Base-by-base conservation (phyloP, 2,888 invertebrate genomes). In the Danaus chrysippus region DNA sequence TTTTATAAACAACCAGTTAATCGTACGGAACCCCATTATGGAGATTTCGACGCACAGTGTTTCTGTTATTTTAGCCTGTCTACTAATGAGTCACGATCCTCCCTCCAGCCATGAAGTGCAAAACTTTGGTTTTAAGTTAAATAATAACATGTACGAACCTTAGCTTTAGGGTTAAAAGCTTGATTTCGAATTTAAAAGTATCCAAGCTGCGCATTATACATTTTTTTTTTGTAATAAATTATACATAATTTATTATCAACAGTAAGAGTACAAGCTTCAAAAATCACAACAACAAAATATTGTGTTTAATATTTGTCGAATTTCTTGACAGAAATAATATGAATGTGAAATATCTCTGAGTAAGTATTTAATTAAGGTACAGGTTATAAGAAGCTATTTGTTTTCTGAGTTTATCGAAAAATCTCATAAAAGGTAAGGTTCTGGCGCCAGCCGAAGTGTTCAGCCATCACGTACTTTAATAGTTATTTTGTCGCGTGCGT, bases 371-470 rank as follows among this genome's bases (percentile, higher is more conserved):
- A 34, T 34, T 34, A 34, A 34, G 23, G 23, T 34, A 34, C 23
- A 34, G 2, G 6, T 34, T 34, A 34, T 34, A 34, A 34, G 23
- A 34, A 34, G 23, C 23, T 34, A 58, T 53, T 53, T 58, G 19
- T 10, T 53, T 53, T 17, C 52, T 12, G n/a, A 49, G n/a, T 41
- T 13, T 41, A 12, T 41, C 41, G 10, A 6, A 10, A n/a, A n/a
- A 23, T 41, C 46, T 17, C 43, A 15, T 44, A 1, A 42, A 59
- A 54, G 49, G 49, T 54, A 46, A 49, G 9, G 57, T 61, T 53
- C 57, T 54, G 70, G 70, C 70, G 70, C 70, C 68, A 66, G 56
- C 59, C 56, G 55, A 67, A 63, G 58, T 56, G 59, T 66, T 63
- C 62, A 67, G 60, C 42, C 58, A 59, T 66, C 69, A 70, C 69